Evolutionary conservation across 2,888 invertebrate genomes (phyloP), one percentile per base, ranked within the genome.

Genomic region (Tromatobia lineatoria): DNA sequence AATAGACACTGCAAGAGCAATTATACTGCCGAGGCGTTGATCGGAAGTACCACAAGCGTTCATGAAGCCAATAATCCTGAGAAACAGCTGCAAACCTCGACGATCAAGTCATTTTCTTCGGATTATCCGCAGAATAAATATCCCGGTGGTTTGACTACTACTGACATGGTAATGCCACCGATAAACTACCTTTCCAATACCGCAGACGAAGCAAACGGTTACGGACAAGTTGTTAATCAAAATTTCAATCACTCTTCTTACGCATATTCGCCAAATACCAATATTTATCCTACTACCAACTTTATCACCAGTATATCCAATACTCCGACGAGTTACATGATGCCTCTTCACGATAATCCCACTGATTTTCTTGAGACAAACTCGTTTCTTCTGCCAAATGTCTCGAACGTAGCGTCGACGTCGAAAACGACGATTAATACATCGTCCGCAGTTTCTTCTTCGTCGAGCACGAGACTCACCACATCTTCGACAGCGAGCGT

Each of bases 21-120:
- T 82, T 94, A 94, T 69, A 94, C 94, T 0, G 94, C 94, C 0
- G 94, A 94, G 73, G 93, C 94, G 6, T 78, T 94, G 20, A 94
- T 94, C 59, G 91, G 94, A 0, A 92, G 91, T 13, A 89, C 83
- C n/a, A 87, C 87, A 1, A 92, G 86, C 57, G 87, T 91, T 52
- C 91, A 91, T 64, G 92, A 93, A 15, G 88, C 86, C 3, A 90
- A 85, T 67, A 89, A 91, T 54, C 87, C 89, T 0, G 93, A 93
- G 1, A 93, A 93, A 64, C 92, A 93, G 29, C 38, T 86, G 20
- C 87, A 87, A 20, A 38, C 81, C 0, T 87, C 91, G 2, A 86
- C 90, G 3, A 91, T 91, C n/a, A 93, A 93, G 57, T 82, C 85
- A 0, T 93, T 92, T 42, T 85, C 90, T 0, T 45, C 90, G 13